Percentiles rank a stretch among this genome's conserved stretches.
phyloP scores from a whole-genome alignment of 2,797 vertebrate genomes.

The Sebastes wilsoni region DNA sequence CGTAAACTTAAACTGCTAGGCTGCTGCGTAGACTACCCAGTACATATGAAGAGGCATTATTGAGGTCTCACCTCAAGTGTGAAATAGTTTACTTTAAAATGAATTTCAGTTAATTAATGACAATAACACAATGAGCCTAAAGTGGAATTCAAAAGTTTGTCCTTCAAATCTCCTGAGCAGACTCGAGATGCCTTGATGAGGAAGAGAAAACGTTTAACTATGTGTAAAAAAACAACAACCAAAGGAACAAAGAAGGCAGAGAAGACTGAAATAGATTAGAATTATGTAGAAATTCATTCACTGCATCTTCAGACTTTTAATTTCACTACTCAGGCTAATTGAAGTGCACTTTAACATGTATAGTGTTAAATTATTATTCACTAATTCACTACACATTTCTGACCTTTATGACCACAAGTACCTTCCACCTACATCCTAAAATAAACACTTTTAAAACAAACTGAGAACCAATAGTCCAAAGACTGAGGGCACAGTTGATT shows the following conservation, averaged over 20 bases:
- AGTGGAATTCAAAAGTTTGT: constrained; percentile 26
- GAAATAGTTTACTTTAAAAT: constrained; percentile 32
- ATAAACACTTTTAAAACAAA: background rate
- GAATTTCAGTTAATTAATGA: constrained; percentile 27
- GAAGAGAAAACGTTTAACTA: background rate
- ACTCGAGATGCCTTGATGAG: background rate
- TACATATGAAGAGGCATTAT: background rate
- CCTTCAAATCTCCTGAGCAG: constrained; percentile 22
- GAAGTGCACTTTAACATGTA: background rate
- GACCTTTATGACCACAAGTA: background rate
- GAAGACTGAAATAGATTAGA: background rate
- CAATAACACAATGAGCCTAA: constrained; percentile 5
- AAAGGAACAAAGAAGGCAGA: background rate
- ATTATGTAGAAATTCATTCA: background rate
- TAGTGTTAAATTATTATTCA: background rate
- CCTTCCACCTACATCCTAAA: background rate
- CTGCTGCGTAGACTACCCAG: background rate
- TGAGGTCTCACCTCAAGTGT: constrained; percentile 1
- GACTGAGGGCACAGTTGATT: background rate
- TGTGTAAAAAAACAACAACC: background rate
- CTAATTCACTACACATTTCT: background rate
- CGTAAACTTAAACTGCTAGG: background rate
- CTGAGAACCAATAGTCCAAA: background rate
- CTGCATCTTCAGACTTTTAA: background rate
- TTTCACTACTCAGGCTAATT: background rate